Evolutionary conservation across 2,888 invertebrate species (phyloP), one percentile per base, ranked within the genome.

Genomic region (Marronus borbonicus): DNA sequence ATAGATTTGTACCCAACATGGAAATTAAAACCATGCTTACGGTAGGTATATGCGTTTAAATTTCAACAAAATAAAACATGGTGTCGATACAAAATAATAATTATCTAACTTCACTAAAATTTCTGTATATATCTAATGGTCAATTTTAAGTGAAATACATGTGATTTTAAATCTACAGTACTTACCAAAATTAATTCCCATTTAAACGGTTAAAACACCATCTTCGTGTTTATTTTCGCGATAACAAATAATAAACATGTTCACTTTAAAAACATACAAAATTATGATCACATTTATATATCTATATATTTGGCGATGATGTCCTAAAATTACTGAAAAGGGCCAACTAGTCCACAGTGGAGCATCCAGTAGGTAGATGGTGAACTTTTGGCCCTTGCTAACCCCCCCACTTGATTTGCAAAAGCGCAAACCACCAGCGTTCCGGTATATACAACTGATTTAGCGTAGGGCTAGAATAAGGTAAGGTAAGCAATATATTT

Each of bases 401-500:
- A 39, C 69, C 76, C 86, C 85, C 85, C 84, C 84, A 85, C 85
- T 85, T 83, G 85, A 83, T 84, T 83, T 83, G 82, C 78, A 86
- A 87, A 87, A 87, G 87, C 86, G 87, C 87, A 87, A 86, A 83
- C 83, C 84, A 84, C 82, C 81, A 74, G 78, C 80, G 80, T 69
- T 76, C 76, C 77, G 65, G 62, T 64, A 77, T 64, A 66, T 80
- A 78, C 80, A 77, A 81, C 81, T 81, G 80, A 82, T 82, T 79
- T 81, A 79, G 78, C 80, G 77, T 76, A 79, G 80, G 81, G 81
- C 82, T 80, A 82, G 82, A 81, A 55, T 55, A 55, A 55, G 52
- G 52, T 55, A 55, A 86, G 86, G 86, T 86, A 84, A 86, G 85
- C 86, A 84, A 85, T 83, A 76, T 86, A 87, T 87, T 87, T 86